Evolutionary conservation across 2,888 invertebrate species (phyloP), one percentile per base, ranked within the genome.

Genomic region (Hymenopus coronatus): DNA sequence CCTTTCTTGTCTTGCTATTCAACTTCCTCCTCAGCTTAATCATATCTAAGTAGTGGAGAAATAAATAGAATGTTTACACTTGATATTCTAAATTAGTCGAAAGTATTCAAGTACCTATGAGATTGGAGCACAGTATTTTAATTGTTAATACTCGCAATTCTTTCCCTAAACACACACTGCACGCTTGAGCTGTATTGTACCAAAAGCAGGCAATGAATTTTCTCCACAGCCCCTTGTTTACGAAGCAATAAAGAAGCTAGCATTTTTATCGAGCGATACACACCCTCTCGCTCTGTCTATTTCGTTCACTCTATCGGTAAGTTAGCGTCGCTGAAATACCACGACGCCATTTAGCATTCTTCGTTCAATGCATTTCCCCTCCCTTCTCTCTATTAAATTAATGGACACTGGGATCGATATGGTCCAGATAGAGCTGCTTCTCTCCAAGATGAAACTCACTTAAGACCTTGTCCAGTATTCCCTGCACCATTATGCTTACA

Each of bases 361-460:
- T 87, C 87, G 81, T 82, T 33, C 87, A 87, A 82, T 87, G 87
- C 81, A 81, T 87, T 82, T 82, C 40, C 82, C 82, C 30, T 70
- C 54, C 54, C 54, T 70, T 70, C 54, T 70, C 54, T 70, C 54
- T 70, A 87, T 87, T 87, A 87, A 87, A 30, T 87, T 87, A 87
- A 87, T 87, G 87, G 87, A 87, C 27, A 70, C 54, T 28, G 82
- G 86, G 87, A 87, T 87, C 87, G 82, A 87, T 87, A 87, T 87
- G 82, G 54, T 70, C 54, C 54, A 70, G 54, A 70, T 70, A 70
- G 54, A 70, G 54, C 54, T 20, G 54, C 54, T 70, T 6, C 25
- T 70, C 54, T 0, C 20, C 54, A 70, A 70, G 54, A 70, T 70
- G 54, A 70, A 4, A 25, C 20, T 15, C 54, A 20, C 20, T 70